These are phyloP conservation scores for Stenodera caucasica DNA, from an alignment of 2,888 invertebrate genomes.

Conservation along the genomic window DNA sequence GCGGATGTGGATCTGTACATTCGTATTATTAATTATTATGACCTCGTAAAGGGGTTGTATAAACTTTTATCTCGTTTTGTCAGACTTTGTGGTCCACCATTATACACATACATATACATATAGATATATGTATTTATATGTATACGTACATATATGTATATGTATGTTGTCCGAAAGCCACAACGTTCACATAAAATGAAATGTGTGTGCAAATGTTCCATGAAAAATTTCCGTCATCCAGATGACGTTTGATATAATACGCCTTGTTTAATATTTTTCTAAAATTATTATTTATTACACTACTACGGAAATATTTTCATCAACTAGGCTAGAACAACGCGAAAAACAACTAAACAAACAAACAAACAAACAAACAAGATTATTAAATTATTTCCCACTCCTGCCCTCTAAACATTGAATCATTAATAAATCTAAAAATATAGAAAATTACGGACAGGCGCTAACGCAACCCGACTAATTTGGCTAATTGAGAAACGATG, in stretches of 20 bases:
- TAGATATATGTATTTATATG: not conserved
- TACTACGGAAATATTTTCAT: slow-evolving; percentile 4
- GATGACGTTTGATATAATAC: slow-evolving; percentile 45
- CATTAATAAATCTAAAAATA: slow-evolving; percentile 19
- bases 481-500: slow-evolving; percentile 57
- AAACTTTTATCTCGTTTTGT: slow-evolving; percentile 52
- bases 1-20: slow-evolving; percentile 37
- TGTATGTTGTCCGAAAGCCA: slow-evolving; percentile 31
- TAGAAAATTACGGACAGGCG: slow-evolving; percentile 25
- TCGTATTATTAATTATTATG: slow-evolving; percentile 52
- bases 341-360: not conserved
- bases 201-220: slow-evolving; percentile 41
- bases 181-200: slow-evolving; percentile 30
- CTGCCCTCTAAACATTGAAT: slow-evolving; percentile 21
- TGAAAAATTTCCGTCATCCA: slow-evolving; percentile 38
- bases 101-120: slow-evolving; percentile 13
- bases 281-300: slow-evolving; percentile 30
- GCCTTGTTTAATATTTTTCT: slow-evolving; percentile 23
- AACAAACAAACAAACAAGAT: not conserved
- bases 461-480: slow-evolving; percentile 44
- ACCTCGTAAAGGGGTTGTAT: slow-evolving; percentile 49
- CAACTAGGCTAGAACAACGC: not conserved
- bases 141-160: not conserved
- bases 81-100: slow-evolving; percentile 46
- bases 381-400: not conserved